A percentile compares a stretch with the other conserved stretches of the same genome.
These are phyloP conservation scores for Cephalopholis sonnerati DNA, from an alignment of 2,113 vertebrate genomes.

Conservation along the genomic window DNA sequence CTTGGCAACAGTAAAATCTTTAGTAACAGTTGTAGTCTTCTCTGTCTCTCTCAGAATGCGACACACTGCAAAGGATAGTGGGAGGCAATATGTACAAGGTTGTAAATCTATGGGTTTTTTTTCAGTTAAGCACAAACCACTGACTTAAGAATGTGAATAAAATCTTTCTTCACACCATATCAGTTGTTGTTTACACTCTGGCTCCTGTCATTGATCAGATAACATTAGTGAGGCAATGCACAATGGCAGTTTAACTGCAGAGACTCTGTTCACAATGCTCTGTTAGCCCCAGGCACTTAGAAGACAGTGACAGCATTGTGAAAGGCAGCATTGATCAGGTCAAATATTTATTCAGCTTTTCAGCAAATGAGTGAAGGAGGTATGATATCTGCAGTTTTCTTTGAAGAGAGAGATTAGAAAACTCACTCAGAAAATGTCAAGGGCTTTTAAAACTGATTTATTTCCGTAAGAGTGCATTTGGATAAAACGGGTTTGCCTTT, in stretches of 20 bases:
- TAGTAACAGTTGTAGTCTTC: neutral
- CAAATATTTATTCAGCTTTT: conserved; percentile 70
- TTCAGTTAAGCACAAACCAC: neutral
- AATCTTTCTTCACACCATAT: neutral
- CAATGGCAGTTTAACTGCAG: conserved; percentile 36
- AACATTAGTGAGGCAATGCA: conserved; percentile 15
- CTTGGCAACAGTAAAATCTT: conserved; percentile 9
- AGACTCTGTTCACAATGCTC: conserved; percentile 37
- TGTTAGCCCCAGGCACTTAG: conserved; percentile 29
- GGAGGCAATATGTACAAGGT: neutral
- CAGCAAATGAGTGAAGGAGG: conserved; percentile 1
- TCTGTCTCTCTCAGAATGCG: neutral
- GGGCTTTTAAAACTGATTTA: neutral
- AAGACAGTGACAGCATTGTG: conserved; percentile 61
- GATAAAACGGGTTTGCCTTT: neutral
- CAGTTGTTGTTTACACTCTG: conserved; percentile 32
- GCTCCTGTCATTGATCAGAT: conserved; percentile 30
- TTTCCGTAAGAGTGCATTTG: neutral
- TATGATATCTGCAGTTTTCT: conserved; percentile 6
- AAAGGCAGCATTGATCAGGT: conserved; percentile 39
- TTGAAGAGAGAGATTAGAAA: neutral
- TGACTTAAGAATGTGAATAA: neutral
- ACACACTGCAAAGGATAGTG: neutral
- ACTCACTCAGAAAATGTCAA: neutral
- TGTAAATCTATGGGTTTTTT: too few species aligned